Evolutionary conservation across 2,113 vertebrate species (phyloP), one percentile per base, ranked within the genome.

Genomic region (Chaenocephalus aceratus): DNA sequence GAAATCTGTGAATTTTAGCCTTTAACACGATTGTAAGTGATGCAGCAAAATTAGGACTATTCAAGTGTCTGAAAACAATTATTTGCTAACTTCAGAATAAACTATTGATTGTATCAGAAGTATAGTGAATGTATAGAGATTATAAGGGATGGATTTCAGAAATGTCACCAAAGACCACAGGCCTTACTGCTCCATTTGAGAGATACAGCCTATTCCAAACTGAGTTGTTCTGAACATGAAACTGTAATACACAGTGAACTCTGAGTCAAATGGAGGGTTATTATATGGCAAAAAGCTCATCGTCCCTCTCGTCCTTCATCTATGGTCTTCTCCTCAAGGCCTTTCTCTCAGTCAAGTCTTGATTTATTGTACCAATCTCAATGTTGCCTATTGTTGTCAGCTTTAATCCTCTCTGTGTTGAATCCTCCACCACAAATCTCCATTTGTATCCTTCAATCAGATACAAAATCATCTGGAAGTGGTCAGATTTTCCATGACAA

Each of bases 381-480:
- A 4, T 72, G 58, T n/a, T 57, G 41, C 4, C 34, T 66, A 18
- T 21, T 30, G 11, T 54, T 62, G 71, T 58, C 15, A 46, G 12
- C 72, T 14, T 11, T 60, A 70, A 81, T 74, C 64, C 49, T 60
- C 41, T 62, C 58, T 9, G 9, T 44, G 30, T 30, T 48, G 48
- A 78, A 66, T 68, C 44, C 16, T 45, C 34, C 46, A 48, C 36
- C 12, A 21, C 4, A 30, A 57, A 61, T 48, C 53, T 51, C 79
- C 51, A 30, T 46, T 57, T 69, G 51, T 65, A 65, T 72, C 52
- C 15, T 21, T 56, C 45, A 45, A 57, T 85, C 72, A 52, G 21
- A 76, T 67, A 21, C 71, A 70, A 57, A 56, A 64, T 45, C 56
- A 30, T 73, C 49, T 53, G 54, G 23, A 21, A 56, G 21, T 49